A percentile compares a stretch with the other conserved stretches of the same genome.
phyloP scores from a whole-genome alignment of 2,113 vertebrate genomes.

The Caloenas nicobarica region DNA sequence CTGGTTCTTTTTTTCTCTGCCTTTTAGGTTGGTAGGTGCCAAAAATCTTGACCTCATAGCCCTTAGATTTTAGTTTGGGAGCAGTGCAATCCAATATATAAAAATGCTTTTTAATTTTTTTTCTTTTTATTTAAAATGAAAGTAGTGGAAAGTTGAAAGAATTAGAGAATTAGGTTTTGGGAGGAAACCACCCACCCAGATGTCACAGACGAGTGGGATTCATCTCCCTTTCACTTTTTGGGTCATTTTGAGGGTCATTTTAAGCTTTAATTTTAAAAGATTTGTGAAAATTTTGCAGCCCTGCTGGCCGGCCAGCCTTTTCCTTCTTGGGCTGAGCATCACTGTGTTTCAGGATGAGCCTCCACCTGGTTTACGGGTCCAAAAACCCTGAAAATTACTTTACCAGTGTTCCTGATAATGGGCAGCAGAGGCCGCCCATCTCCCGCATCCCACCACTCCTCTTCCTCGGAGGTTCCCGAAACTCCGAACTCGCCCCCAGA shows the following conservation, averaged over 20 bases:
- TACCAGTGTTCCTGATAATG: accelerated
- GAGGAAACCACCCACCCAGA: background rate
- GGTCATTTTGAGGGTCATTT: background rate
- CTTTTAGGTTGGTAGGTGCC: background rate
- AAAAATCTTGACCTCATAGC: background rate
- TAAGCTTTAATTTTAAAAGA: background rate
- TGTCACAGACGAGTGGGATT: background rate
- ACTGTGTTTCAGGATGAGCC: background rate
- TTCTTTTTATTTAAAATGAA: background rate
- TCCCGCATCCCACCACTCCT: accelerated
- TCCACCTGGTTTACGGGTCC: background rate
- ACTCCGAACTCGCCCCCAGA: accelerated
- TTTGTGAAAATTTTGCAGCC: background rate
- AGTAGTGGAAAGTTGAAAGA: background rate
- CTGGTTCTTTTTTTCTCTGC: background rate
- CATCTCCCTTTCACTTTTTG: background rate
- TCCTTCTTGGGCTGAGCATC: background rate
- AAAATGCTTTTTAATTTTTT: background rate
- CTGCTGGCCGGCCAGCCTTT: background rate
- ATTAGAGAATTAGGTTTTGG: background rate
- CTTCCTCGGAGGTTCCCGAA: background rate
- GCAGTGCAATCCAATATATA: background rate
- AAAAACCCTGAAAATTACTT: background rate
- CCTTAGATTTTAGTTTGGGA: background rate
- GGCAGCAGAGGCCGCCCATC: background rate